Evolutionary conservation across 2,888 invertebrate species (phyloP), one percentile per base, ranked within the genome.

Genomic region (Synergus umbraculus): DNA sequence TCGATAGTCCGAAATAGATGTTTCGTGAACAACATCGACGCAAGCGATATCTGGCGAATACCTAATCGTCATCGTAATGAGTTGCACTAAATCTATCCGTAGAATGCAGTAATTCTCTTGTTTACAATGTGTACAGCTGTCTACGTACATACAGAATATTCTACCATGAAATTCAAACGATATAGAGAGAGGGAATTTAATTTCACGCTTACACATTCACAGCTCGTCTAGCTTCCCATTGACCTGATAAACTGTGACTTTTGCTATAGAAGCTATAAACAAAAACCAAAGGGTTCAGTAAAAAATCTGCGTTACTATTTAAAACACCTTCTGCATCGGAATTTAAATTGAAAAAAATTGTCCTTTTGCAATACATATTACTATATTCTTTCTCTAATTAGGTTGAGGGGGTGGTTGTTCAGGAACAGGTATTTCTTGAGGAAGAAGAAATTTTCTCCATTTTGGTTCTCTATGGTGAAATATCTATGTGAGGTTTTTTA

Each of bases 151-250:
- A 73, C 54, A 54, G 54, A 54, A 73, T 73, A 73, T 73, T 73
- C 73, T 73, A 29, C 54, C 73, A 73, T 73, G 73, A 73, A 73
- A 73, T 73, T 73, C 73, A 37, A 73, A 73, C 54, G 37, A 54
- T 37, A 69, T 69, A 29, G 69, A 29, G 69, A 69, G 54, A 73
- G 54, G 10, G 73, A 73, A 73, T 73, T 73, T 73, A 41, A 73
- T 73, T 73, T 73, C 54, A 73, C 73, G 73, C 46, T 54, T 69
- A n/a, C 54, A 73, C 54, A 73, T 73, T 73, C 54, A 54, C 73
- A 73, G 73, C 54, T 73, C 73, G 73, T 73, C 73, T 73, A 73
- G 49, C n/a, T 73, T 54, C 49, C 66, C 18, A 73, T 54, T 54
- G 46, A 73, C 49, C 73, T 10, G 73, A 37, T 73, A 41, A 73